Evolutionary conservation across 1,140 invertebrate genomes (phyloP).

Genomic region (Conopomorpha cramerella): DNA sequence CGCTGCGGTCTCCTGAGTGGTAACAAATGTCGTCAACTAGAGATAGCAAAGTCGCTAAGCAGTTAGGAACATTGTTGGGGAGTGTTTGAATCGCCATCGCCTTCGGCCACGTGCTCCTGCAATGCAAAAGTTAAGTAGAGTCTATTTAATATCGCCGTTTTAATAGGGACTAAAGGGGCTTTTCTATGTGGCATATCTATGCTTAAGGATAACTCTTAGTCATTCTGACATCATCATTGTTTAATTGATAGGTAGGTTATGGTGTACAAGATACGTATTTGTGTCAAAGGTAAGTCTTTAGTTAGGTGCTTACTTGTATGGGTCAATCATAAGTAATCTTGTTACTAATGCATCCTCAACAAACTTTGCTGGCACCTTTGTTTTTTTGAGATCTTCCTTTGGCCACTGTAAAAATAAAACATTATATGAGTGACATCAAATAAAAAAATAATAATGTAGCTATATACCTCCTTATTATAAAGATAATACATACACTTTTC

Average conservation of each 20-base stretch:
- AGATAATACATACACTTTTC: conserved; percentile 64
- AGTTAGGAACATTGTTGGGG: conserved; percentile 76
- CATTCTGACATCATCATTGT: too few species aligned
- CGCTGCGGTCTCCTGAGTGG: conserved; percentile 86
- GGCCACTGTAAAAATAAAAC: conserved; percentile 29
- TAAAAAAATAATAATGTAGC: too few species aligned
- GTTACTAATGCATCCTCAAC: conserved; percentile 74
- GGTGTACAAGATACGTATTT: too few species aligned
- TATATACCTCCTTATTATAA: too few species aligned
- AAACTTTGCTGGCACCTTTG: conserved; percentile 61
- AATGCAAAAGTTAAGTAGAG: too few species aligned
- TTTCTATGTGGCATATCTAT: too few species aligned
- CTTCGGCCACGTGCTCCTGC: conserved; percentile 76
- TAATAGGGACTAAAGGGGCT: too few species aligned
- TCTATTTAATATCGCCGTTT: too few species aligned
- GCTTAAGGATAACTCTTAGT: too few species aligned
- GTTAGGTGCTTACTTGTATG: conserved; percentile 73
- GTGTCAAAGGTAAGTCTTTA: too few species aligned
- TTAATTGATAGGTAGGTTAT: too few species aligned
- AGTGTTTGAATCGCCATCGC: conserved; percentile 79
- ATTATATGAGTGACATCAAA: background rate
- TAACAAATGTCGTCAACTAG: conserved; percentile 90
- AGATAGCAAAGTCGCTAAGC: conserved; percentile 76
- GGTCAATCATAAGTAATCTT: conserved; percentile 79
- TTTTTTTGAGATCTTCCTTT: conserved; percentile 38